Evolutionary conservation across 2,113 vertebrate genomes (phyloP).

Genomic region (Morone saxatilis): DNA sequence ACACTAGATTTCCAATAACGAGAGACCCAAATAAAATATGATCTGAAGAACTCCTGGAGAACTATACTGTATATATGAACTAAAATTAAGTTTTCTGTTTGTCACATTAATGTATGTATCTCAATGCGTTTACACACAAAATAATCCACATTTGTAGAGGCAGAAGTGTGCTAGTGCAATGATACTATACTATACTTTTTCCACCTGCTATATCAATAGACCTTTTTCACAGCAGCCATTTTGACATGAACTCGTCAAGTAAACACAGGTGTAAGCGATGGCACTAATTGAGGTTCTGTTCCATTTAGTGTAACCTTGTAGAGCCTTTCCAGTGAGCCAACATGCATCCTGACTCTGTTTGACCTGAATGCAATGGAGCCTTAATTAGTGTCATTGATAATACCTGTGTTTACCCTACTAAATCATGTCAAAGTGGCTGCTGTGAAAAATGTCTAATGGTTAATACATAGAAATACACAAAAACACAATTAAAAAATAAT

Average conservation of each 20-base stretch:
- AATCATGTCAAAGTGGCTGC: no score
- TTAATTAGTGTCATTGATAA: no score
- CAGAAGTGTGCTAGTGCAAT: background rate
- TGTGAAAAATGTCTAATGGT: background rate
- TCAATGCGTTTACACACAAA: background rate
- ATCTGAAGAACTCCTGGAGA: background rate
- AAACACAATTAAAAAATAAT: conserved; percentile 11
- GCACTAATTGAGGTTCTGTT: no score
- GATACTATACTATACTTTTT: background rate
- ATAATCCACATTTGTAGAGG: background rate
- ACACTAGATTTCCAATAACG: background rate
- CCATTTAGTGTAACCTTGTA: no score
- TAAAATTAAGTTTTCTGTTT: background rate
- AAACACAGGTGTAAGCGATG: no score
- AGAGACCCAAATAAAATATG: background rate
- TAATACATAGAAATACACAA: background rate
- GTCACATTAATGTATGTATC: background rate
- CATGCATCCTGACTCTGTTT: no score
- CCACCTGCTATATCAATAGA: no score
- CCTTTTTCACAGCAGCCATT: no score
- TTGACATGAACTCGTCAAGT: no score
- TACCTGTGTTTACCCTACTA: no score
- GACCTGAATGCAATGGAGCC: no score
- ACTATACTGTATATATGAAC: background rate
- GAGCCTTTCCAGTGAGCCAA: no score